phyloP scores from a whole-genome alignment of 2,797 vertebrate genomes.

The Hirundo rustica region DNA sequence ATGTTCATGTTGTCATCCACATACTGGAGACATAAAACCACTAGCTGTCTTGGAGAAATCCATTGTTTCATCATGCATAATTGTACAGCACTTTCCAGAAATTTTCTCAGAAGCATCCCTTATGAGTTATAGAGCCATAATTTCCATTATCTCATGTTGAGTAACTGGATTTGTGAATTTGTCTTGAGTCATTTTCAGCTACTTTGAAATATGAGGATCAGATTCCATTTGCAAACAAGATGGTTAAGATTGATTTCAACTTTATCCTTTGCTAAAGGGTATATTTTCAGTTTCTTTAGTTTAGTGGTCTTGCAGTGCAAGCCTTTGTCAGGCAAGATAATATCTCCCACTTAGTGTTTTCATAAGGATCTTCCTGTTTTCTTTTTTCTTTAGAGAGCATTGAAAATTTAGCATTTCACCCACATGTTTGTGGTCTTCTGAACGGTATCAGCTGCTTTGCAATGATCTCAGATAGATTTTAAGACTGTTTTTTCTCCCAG shows the following conservation, averaged over 20 bases:
- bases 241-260: constrained; percentile 47
- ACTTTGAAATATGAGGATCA: constrained; percentile 63
- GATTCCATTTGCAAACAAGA: constrained; percentile 56
- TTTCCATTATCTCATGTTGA: constrained; percentile 73
- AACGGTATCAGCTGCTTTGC: constrained; percentile 50
- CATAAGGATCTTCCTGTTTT: constrained; percentile 64
- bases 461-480: constrained; percentile 54
- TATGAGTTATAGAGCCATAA: constrained; percentile 58
- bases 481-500: not conserved
- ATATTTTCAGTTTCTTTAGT: constrained; percentile 54
- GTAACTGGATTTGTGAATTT: constrained; percentile 69
- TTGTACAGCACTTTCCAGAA: constrained; percentile 68
- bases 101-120: constrained; percentile 64
- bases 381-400: constrained; percentile 48
- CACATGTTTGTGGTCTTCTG: constrained; percentile 57
- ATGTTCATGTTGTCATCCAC: constrained; percentile 51
- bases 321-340: constrained; percentile 60
- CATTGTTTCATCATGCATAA: constrained; percentile 67
- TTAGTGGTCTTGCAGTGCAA: constrained; percentile 21
- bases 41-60: constrained; percentile 56
- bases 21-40: constrained; percentile 43
- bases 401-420: constrained; percentile 55
- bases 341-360: constrained; percentile 58
- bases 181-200: constrained; percentile 69
- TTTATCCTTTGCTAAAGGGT: constrained; percentile 51